Evolutionary conservation across 2,797 vertebrate species (phyloP), one percentile per base, ranked within the genome.

Genomic region (Numenius phaeopus): DNA sequence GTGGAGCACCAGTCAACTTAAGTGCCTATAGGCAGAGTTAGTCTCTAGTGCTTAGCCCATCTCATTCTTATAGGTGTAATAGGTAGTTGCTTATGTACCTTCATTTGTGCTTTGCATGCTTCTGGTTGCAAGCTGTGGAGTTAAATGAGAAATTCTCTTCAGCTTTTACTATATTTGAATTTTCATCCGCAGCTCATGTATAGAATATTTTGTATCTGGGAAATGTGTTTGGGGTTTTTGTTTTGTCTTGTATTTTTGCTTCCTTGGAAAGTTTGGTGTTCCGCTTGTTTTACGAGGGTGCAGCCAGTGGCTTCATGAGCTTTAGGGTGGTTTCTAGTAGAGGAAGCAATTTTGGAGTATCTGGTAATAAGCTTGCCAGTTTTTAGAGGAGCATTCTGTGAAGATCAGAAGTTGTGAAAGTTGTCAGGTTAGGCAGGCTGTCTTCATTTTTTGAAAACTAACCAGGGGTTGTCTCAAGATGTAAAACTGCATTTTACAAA

Each of bases 21-120:
- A 37, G 10, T 57, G 5, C 18, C 5, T 52, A 0, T 54, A 44
- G 30, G 13, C 5, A 30, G 58, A 76, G 11, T 30, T 85, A 14
- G 4, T 75, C n/a, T 78, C 14, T 30, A 65, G 54, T 34, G 11
- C 26, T 69, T 89, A 59, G n/a, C 24, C 13, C 3, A 1, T 50
- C 10, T 83, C 32, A 26, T 17, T 76, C n/a, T 69, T 69, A 1
- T 0, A 39, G 12, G 11, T 11, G 1, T 37, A 39, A 26, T 49
- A 49, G 14, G 18, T 86, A 75, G 30, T 42, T 66, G 27, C 21
- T 37, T 65, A 10, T 58, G 1, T 66, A 16, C 59, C 29, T 80
- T 82, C 14, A 10, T 52, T 78, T 65, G 69, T 5, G 12, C 11
- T 94, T 77, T 10, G 1, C 71, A 20, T 14, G 7, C 11, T 72